Base-by-base conservation (phyloP, 2,797 vertebrate species). In the Mastacembelus armatus region DNA sequence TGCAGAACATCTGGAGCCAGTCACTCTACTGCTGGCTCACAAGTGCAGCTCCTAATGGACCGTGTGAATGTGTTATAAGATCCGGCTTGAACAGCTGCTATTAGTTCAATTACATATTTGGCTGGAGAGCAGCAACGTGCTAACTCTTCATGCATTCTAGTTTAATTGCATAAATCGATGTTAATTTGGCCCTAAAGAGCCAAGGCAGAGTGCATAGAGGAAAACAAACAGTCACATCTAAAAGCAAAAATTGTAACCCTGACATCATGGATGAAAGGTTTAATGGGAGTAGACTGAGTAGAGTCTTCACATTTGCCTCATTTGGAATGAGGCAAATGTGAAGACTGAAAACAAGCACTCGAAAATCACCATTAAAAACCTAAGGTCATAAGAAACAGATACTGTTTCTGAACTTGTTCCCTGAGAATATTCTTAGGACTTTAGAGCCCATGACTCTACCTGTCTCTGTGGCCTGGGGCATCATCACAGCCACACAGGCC, bases 1-100 rank as follows among this genome's bases (percentile, higher is more conserved):
- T 4, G n/a, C 69, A 58, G 58, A 86, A 91, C 91, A 92, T 91
- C 90, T 92, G 89, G 89, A 91, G 67, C 72, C 85, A 71, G 87
- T 90, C 89, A 87, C 80, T 87, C 84, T 60, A 24, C 74, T 43
- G 18, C 60, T 78, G 82, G 75, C 80, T 83, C 38, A 32, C n/a
- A 54, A 74, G 70, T 58, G 59, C 80, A 65, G 77, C 57, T 77
- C 65, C 79, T 89, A 89, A 88, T 85, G 88, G 87, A 91, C 89
- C 86, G 91, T 87, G 80, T 89, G 88, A 90, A 80, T 62, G 77
- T 74, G 88, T 84, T 81, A 80, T 54, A 56, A 65, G 83, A 88
- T 86, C 80, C 66, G n/a, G 66, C 80, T 71, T 16, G 30, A 87
- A 79, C 88, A 92, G 91, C 89, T 91, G 90, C 85, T 77, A 68